These are phyloP conservation scores for Crotalus tigris DNA, from an alignment of 2,113 vertebrate genomes.

Conservation along the genomic window DNA sequence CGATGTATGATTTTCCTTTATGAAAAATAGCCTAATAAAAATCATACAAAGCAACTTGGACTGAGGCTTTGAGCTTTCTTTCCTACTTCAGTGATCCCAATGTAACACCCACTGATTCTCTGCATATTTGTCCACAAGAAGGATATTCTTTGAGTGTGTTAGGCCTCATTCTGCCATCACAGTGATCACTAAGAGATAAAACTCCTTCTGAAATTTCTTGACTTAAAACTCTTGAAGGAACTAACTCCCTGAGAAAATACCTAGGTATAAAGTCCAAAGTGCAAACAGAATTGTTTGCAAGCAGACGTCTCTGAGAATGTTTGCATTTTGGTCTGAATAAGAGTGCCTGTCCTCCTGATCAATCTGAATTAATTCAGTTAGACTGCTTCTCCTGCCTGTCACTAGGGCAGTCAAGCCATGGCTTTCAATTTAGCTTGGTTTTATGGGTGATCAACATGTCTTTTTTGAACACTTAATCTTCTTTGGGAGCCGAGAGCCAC, in stretches of 20 bases:
- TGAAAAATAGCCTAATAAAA: neutral
- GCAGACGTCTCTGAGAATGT: neutral
- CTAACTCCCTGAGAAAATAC: no score
- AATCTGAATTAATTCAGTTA: neutral
- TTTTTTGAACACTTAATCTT: neutral
- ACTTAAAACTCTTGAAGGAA: neutral
- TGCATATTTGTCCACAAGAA: neutral
- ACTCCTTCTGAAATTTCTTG: neutral
- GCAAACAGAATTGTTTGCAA: neutral
- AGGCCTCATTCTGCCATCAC: neutral
- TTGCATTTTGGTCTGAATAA: neutral
- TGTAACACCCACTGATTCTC: neutral
- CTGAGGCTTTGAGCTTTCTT: neutral
- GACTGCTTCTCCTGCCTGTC: neutral
- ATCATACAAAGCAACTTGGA: neutral
- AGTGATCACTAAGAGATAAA: neutral
- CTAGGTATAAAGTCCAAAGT: neutral
- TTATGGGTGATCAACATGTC: neutral
- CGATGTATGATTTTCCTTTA: neutral
- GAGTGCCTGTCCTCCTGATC: neutral
- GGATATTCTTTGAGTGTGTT: no score
- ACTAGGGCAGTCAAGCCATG: neutral
- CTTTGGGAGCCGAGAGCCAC: neutral
- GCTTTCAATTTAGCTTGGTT: neutral
- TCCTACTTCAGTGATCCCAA: neutral